These are phyloP conservation scores for Neomorphus geoffroyi DNA, from an alignment of 2,797 vertebrate genomes.

Conservation along the genomic window DNA sequence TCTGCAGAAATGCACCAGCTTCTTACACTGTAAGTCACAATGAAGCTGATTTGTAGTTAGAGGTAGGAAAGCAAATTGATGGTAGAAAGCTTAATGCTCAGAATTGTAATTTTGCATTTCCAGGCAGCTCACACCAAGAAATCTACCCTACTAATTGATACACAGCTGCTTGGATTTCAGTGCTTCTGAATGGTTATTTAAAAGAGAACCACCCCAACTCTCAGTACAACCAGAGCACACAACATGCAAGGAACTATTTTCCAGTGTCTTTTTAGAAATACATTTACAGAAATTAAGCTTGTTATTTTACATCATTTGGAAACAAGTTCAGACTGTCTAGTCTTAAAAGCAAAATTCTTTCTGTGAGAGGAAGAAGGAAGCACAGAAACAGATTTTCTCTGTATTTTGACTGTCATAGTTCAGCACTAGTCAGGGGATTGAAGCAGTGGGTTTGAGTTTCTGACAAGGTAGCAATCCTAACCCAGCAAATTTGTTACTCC, in stretches of 20 bases:
- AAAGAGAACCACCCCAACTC: background rate
- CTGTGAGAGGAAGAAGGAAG: background rate
- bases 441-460: background rate
- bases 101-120: slow-evolving; percentile 32
- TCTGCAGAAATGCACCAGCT: slow-evolving; percentile 57
- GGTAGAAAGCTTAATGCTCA: background rate
- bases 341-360: background rate
- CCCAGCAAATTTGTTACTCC: background rate
- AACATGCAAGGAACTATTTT: background rate
- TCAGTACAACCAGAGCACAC: background rate
- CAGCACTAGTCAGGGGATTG: background rate
- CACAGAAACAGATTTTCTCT: background rate
- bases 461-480: background rate
- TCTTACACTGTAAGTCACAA: background rate
- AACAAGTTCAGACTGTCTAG: background rate
- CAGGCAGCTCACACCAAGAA: background rate
- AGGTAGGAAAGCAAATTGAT: background rate
- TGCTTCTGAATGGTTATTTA: background rate
- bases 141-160: slow-evolving; percentile 28
- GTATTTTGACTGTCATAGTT: background rate
- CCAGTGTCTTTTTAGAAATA: background rate
- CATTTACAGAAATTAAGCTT: background rate
- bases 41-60: slow-evolving; percentile 1
- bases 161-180: background rate
- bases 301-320: background rate